These are phyloP conservation scores for Lycocerus yunnanus DNA, from an alignment of 2,888 invertebrate genomes.

Conservation along the genomic window DNA sequence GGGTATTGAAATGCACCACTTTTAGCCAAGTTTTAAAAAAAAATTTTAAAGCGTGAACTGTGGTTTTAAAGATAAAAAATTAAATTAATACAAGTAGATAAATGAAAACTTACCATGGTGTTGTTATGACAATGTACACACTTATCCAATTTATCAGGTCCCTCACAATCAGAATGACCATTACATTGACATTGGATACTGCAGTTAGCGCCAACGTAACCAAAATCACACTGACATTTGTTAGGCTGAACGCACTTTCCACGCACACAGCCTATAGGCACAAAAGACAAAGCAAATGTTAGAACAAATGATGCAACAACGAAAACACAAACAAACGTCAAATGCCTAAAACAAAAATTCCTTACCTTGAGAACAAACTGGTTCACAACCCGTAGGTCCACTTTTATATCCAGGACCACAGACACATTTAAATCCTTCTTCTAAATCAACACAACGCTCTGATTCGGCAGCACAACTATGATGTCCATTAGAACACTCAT, in stretches of 20 bases:
- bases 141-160: slow-evolving; percentile 79
- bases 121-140: slow-evolving; percentile 89
- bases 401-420: slow-evolving; percentile 77
- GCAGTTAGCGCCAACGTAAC: slow-evolving; percentile 93
- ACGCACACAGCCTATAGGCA: slow-evolving; percentile 71
- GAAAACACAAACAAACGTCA: background rate
- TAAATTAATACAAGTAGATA: background rate
- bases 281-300: slow-evolving; percentile 24
- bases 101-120: slow-evolving; percentile 69
- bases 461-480: slow-evolving; percentile 87
- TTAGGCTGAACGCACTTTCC: slow-evolving; percentile 84
- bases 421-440: slow-evolving; percentile 80
- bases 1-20: no score
- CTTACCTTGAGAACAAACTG: slow-evolving; percentile 74
- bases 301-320: slow-evolving; percentile 7
- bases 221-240: slow-evolving; percentile 88
- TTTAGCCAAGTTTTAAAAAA: no score
- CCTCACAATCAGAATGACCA: slow-evolving; percentile 90
- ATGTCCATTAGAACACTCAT: slow-evolving; percentile 90
- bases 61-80: no score
- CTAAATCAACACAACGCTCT: slow-evolving; percentile 85
- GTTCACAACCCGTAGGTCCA: slow-evolving; percentile 67
- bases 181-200: slow-evolving; percentile 94
- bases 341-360: background rate
- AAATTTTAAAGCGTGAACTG: no score